phyloP scores from a whole-genome alignment of 2,888 invertebrate species.

The Parnassius orleans region DNA sequence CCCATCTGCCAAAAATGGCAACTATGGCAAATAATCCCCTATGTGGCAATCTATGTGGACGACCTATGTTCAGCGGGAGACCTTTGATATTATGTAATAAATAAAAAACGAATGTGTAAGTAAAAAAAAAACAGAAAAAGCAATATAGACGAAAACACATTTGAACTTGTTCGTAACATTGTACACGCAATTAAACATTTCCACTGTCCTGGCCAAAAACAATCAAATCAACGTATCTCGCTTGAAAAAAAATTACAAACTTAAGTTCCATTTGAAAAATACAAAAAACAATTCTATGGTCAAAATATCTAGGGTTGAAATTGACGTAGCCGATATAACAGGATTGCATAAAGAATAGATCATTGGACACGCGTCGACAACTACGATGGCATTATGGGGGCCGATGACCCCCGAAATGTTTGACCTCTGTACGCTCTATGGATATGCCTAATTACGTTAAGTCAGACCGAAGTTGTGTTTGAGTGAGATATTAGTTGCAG shows the following conservation, averaged over 20 bases:
- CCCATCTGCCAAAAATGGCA: no score
- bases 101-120: no score
- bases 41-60: no score
- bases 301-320: constrained; percentile 33
- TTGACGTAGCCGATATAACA: constrained; percentile 14
- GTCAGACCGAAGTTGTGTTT: constrained; percentile 12
- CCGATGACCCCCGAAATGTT: constrained; percentile 47
- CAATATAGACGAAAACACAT: constrained; percentile 39
- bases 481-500: constrained; percentile 24
- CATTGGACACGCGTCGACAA: constrained; percentile 57
- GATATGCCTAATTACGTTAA: constrained; percentile 28
- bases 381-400: constrained; percentile 36
- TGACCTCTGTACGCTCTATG: constrained; percentile 47
- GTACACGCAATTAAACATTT: constrained; percentile 71
- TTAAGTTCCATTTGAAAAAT: constrained; percentile 18
- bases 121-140: no score
- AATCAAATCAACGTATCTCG: constrained; percentile 63
- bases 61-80: no score
- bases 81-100: no score
- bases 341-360: constrained; percentile 42
- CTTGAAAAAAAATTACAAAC: constrained; percentile 38
- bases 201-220: constrained; percentile 70
- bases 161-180: constrained; percentile 51
- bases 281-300: constrained; percentile 23
- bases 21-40: no score